Conservation (phyloP, 2,113 vertebrate genomes). For the Chionodraco myersi region DNA sequence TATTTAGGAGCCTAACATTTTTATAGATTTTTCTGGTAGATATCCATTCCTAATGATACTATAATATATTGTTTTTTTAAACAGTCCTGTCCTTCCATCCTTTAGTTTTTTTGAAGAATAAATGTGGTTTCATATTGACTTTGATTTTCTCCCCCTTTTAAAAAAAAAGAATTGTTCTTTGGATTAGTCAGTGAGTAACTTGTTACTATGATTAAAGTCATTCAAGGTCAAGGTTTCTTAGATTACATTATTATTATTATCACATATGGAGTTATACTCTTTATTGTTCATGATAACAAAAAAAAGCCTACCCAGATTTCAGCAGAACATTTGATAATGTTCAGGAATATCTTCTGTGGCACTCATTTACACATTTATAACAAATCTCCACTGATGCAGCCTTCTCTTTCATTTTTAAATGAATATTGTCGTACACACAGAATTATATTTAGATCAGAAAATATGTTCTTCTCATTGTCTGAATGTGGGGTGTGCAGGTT, state of each 20-base stretch:
- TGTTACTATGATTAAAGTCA: background rate
- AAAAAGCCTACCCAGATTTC: background rate
- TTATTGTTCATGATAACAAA: background rate
- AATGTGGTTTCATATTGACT: background rate
- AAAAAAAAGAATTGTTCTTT: background rate
- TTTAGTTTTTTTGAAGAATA: background rate
- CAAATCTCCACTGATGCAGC: background rate
- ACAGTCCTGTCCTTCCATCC: too few species aligned
- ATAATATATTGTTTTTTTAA: too few species aligned
- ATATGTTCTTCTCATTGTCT: background rate
- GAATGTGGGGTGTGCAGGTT: conserved; percentile 39
- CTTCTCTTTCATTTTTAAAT: background rate
- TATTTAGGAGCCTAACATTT: background rate
- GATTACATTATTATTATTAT: background rate
- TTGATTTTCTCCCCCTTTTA: background rate
- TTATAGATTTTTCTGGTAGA: too few species aligned
- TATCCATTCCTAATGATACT: too few species aligned
- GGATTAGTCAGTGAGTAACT: background rate
- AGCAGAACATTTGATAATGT: background rate
- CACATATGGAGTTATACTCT: background rate
- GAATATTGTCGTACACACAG: background rate
- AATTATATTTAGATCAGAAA: background rate
- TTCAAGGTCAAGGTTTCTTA: background rate
- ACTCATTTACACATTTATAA: background rate
- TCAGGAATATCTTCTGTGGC: background rate